Percentiles rank a stretch among this genome's conserved stretches.
Evolutionary conservation across 2,113 vertebrate species (phyloP).

Genomic region (Callionymus lyra): DNA sequence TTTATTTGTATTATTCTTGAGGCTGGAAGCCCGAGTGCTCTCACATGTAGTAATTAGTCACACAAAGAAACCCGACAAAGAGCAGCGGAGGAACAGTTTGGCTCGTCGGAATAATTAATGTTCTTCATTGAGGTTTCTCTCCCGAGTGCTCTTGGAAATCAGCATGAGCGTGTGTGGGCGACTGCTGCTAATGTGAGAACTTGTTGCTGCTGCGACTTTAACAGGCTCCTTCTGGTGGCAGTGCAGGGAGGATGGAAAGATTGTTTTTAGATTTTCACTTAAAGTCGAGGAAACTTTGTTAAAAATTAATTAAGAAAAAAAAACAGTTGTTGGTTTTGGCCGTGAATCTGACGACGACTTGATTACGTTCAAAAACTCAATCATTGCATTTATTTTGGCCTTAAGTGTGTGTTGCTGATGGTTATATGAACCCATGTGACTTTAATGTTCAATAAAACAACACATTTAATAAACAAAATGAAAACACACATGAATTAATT

Average conservation of each 20-base stretch:
- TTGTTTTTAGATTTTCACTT: no score
- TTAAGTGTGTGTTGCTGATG: no score
- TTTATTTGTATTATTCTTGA: conserved; percentile 33
- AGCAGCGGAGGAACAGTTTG: conserved; percentile 34
- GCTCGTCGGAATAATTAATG: conserved; percentile 29
- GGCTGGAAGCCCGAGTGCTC: conserved; percentile 54
- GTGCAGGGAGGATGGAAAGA: background rate
- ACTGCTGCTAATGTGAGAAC: conserved; percentile 45
- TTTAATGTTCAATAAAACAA: no score
- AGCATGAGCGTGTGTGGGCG: conserved; percentile 39
- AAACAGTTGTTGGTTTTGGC: conserved; percentile 10
- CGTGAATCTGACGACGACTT: no score
- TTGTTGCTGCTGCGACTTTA: conserved; percentile 21
- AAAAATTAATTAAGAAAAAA: conserved; percentile 14
- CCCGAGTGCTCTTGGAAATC: conserved; percentile 39
- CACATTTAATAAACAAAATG: no score
- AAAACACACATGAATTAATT: no score
- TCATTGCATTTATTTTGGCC: background rate
- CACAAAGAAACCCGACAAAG: conserved; percentile 44
- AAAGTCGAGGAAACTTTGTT: no score
- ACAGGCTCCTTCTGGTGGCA: conserved; percentile 1
- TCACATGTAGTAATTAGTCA: conserved; percentile 64
- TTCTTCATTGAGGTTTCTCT: conserved; percentile 53
- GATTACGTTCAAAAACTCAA: background rate
- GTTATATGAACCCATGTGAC: no score